Conservation (phyloP, 2,797 vertebrate species). For the Potorous gilbertii region DNA sequence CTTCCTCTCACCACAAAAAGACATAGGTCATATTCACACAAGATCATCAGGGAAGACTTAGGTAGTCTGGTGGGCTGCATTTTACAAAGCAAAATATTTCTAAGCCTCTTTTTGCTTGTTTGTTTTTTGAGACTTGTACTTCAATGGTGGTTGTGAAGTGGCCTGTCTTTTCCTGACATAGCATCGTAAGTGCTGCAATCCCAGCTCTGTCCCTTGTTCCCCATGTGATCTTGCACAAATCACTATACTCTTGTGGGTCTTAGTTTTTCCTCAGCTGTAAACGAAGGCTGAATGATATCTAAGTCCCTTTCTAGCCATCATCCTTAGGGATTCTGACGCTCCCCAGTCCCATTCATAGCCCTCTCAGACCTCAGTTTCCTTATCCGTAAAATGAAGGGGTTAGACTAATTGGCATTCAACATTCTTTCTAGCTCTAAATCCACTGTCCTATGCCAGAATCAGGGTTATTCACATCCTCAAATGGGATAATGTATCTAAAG, state of each 20-base stretch:
- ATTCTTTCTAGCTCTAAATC: background rate
- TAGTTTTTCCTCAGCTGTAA: background rate
- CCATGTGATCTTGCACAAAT: background rate
- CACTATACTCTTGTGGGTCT: background rate
- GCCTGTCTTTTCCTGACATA: background rate
- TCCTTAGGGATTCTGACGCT: background rate
- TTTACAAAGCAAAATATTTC: background rate
- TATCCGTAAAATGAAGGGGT: background rate
- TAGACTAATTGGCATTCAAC: background rate
- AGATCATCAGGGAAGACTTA: background rate
- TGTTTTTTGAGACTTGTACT: background rate
- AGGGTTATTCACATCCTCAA: background rate
- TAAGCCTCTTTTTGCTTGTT: background rate
- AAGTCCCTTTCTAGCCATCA: background rate
- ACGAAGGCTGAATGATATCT: background rate
- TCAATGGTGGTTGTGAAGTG: background rate
- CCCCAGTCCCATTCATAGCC: background rate
- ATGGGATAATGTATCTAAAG: background rate
- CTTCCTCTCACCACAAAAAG: background rate
- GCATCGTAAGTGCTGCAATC: background rate
- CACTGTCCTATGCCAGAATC: background rate
- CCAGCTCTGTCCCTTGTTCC: background rate
- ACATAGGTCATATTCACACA: background rate
- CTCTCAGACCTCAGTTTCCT: background rate
- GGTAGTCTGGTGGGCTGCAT: background rate